These are phyloP conservation scores for Nesidiocoris tenuis DNA, from an alignment of 2,888 invertebrate species.

Conservation along the genomic window DNA sequence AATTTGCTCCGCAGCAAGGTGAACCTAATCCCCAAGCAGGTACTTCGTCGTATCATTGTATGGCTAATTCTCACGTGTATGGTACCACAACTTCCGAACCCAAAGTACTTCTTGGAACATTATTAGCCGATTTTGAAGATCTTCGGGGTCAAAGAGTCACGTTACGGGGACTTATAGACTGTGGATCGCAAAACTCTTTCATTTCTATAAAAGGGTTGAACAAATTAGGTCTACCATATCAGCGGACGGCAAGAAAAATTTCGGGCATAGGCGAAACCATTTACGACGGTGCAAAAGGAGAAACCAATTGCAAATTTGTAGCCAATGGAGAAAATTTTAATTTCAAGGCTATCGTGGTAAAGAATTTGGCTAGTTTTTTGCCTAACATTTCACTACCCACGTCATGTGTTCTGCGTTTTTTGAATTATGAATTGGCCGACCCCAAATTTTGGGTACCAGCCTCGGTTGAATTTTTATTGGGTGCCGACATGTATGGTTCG, in stretches of 20 bases:
- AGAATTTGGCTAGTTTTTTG: background rate
- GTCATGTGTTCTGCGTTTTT: background rate
- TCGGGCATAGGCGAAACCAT: background rate
- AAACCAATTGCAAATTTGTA: too few relatives aligned
- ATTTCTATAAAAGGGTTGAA: background rate
- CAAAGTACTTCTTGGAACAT: slow-evolving; percentile 11
- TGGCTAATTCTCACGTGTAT: background rate
- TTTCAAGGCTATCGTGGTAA: slow-evolving; percentile 2
- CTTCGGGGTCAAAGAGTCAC: background rate
- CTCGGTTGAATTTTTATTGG: slow-evolving; percentile 26
- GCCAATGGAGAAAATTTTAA: background rate
- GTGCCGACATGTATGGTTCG: slow-evolving; percentile 16
- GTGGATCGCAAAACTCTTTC: slow-evolving; percentile 23
- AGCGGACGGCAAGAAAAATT: background rate
- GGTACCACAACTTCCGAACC: background rate
- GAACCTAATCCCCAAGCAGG: background rate
- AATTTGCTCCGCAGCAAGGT: too few relatives aligned
- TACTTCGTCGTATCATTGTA: background rate
- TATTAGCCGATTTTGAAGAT: background rate
- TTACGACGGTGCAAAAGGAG: background rate
- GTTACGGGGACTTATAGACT: slow-evolving; percentile 17
- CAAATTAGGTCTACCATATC: background rate
- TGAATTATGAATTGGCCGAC: slow-evolving; percentile 12
- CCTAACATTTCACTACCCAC: background rate
- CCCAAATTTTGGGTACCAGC: slow-evolving; percentile 5